Evolutionary conservation across 2,797 vertebrate species (phyloP), one percentile per base, ranked within the genome.

Genomic region (Acrossocheilus fasciatus): DNA sequence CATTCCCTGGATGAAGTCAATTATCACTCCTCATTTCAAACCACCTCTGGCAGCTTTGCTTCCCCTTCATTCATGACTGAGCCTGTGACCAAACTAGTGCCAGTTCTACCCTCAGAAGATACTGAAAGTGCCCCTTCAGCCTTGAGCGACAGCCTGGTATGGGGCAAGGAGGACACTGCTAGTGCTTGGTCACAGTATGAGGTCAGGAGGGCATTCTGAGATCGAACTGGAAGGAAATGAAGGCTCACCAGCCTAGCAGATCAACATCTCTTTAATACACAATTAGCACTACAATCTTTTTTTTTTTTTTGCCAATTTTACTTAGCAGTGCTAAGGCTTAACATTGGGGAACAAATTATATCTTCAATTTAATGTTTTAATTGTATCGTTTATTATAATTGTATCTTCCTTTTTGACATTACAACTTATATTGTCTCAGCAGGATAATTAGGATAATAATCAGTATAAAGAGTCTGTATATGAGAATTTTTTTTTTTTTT

Each of bases 1-100:
- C 97, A 98, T 74, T 12, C 97, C 0, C 93, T 97, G 6, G 98
- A 99, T 68, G 98, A 99, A 0, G 91, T 91, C 39, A 96, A 97
- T 90, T 98, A 95, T 87, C 88, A 96, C 2, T 87, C 95, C 9
- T 91, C 95, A 62, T 97, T 96, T 88, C 88, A 92, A 0, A 23
- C 93, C 0, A 62, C 94, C 4, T 34, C 94, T 9, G 83, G 96
- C 1, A 88, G 93, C 18, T 98, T 96, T 88, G 83, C 96, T 81
- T 91, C 96, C 62, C 92, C 96, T 0, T 93, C 97, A 0, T 95
- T 98, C 86, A 88, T 96, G 95, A 92, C 96, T 0, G 97, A 98
- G 77, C 92, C 96, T n/a, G 89, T 93, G 14, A 90, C 96, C 91
- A 98, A 97, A 93, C 94, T 94, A 30, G 45, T 34, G 91, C 90